Conservation (phyloP, 2,888 invertebrate species). For the Coenonympha glycerion region DNA sequence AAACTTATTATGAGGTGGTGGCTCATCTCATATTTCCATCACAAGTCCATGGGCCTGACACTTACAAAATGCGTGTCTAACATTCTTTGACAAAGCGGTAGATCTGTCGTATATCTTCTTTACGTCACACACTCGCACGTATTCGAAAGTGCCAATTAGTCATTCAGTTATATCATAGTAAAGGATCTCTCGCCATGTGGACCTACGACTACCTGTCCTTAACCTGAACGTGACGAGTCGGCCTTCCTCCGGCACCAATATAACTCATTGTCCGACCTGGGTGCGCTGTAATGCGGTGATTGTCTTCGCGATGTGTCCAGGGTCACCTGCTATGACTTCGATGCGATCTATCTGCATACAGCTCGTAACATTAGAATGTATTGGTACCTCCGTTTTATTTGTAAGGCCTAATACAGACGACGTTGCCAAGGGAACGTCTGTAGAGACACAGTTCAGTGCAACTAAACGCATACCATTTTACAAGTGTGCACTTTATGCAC, state of each 20-base stretch:
- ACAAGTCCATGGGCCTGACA: no score
- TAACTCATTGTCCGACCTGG: conserved; percentile 63
- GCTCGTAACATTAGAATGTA: conserved; percentile 25
- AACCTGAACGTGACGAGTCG: conserved; percentile 75
- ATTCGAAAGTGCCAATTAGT: conserved; percentile 18
- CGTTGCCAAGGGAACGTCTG: no score
- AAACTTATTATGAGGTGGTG: no score
- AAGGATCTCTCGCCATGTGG: conserved; percentile 19
- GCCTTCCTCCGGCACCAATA: conserved; percentile 64
- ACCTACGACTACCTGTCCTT: conserved; percentile 60
- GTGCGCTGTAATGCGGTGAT: conserved; percentile 74
- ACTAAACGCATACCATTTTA: no score
- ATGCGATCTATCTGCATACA: conserved; percentile 25
- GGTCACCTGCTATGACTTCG: conserved; percentile 35
- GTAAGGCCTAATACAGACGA: background rate
- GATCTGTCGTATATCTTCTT: background rate
- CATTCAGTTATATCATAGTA: conserved; percentile 19
- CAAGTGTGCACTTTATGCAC: no score
- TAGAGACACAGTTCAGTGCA: no score
- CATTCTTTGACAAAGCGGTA: background rate
- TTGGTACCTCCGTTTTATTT: background rate
- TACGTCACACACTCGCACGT: background rate
- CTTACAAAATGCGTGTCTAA: background rate
- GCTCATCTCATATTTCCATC: no score
- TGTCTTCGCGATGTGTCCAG: conserved; percentile 68